Base-by-base conservation (phyloP, 2,888 invertebrate genomes). In the Sialis lutaria region DNA sequence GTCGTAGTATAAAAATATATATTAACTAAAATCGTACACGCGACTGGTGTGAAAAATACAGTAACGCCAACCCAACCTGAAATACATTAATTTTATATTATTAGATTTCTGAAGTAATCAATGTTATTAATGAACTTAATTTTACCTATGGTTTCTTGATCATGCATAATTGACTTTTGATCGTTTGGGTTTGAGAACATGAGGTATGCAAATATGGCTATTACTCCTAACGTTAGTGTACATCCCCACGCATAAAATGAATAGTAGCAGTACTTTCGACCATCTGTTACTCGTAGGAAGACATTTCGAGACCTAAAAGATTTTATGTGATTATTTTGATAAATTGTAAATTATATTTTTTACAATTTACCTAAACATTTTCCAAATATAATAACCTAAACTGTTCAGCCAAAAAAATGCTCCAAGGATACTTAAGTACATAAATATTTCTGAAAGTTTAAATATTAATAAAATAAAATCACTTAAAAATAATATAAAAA, bases 371-470 rank as follows among this genome's bases (percentile, higher is more conserved):
- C 75, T 80, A 59, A 89, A 88, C 1, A 86, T 88, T 61, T 81
- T 85, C 88, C 88, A 89, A 51, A 88, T 82, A 60, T 88, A 88
- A 60, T 84, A 89, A 44, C 87, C 88, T 51, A 86, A 73, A 59
- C 85, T 84, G 55, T 84, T 88, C 4, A 89, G 66, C 89, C 89
- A 89, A 59, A 88, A 86, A 64, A 87, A 88, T 45, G 86, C 83
- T 33, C 81, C 85, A 53, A 87, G 60, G 46, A 87, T 65, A 57
- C 84, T 82, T 46, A 84, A 69, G 56, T 85, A 86, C 53, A 83
- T 70, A 54, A 86, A 72, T 6, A 80, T 75, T 68, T 88, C 88
- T 84, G 70, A 51, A 76, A 75, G 46, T 22, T 22, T 22, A 22
- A 22, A 22, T n/a, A n/a, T n/a, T n/a, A n/a, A n/a, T 35, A 9